phyloP scores from a whole-genome alignment of 2,113 vertebrate genomes.

The Crypturellus undulatus region DNA sequence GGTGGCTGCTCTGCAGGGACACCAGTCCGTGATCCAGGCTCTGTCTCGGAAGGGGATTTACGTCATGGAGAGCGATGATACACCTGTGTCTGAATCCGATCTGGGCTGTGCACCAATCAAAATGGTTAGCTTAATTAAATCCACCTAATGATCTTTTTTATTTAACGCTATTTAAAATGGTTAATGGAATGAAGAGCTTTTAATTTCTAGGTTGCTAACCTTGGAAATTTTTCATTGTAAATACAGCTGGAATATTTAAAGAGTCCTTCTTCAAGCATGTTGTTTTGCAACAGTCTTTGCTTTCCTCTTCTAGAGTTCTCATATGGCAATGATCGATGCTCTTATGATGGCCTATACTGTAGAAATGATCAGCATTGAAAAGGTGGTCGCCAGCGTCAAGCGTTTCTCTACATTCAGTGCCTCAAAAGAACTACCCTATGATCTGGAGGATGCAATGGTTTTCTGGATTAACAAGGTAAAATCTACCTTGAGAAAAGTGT shows the following conservation, averaged over 20 bases:
- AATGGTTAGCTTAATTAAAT: slow-evolving; percentile 87
- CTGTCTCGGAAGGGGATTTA: slow-evolving; percentile 92
- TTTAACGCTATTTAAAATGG: background rate
- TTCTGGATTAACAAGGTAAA: slow-evolving; percentile 99
- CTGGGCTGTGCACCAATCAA: slow-evolving; percentile 89
- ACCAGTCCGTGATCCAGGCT: slow-evolving; percentile 91
- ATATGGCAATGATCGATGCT: slow-evolving; percentile 97
- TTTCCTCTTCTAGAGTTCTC: slow-evolving; percentile 84
- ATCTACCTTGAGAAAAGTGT: accelerated
- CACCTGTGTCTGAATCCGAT: slow-evolving; percentile 87
- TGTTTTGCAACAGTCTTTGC: background rate
- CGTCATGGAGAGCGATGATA: slow-evolving; percentile 90
- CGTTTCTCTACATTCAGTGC: slow-evolving; percentile 98
- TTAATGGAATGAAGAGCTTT: background rate
- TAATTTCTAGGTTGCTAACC: slow-evolving; percentile 13
- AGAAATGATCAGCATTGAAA: slow-evolving; percentile 99
- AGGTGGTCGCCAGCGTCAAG: slow-evolving; percentile 94
- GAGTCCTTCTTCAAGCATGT: background rate
- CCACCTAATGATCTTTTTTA: background rate
- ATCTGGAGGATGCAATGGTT: slow-evolving; percentile 97
- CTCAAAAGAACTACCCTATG: slow-evolving; percentile 97
- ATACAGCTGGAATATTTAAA: background rate
- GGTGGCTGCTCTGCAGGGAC: slow-evolving; percentile 85
- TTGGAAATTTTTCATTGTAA: background rate
- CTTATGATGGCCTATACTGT: slow-evolving; percentile 99